These are phyloP conservation scores for Criorhina ranunculi DNA, from an alignment of 2,888 invertebrate genomes.

Conservation along the genomic window DNA sequence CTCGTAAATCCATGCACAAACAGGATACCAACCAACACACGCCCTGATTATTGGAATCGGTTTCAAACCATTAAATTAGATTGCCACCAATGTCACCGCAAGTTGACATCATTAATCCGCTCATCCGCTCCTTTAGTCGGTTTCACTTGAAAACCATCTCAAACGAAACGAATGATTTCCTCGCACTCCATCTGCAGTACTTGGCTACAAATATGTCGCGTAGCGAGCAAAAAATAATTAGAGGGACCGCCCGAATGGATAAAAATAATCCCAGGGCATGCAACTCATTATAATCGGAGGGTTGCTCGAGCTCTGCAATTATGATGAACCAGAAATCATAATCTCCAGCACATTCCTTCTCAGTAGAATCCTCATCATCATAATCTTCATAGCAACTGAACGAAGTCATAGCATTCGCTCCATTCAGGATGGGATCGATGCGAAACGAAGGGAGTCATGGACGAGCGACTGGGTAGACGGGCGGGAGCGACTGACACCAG, in stretches of 20 bases:
- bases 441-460: conserved; percentile 42
- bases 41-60: conserved; percentile 50
- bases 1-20: conserved; percentile 8
- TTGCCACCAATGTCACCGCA: conserved; percentile 72
- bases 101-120: conserved; percentile 76
- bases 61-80: conserved; percentile 71
- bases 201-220: conserved; percentile 61
- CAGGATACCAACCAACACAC: conserved; percentile 16
- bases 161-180: conserved; percentile 76
- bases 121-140: conserved; percentile 56
- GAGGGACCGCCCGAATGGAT: conserved; percentile 56
- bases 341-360: conserved; percentile 43
- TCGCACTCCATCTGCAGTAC: conserved; percentile 67
- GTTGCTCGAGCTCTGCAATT: conserved; percentile 65
- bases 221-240: conserved; percentile 63
- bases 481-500: conserved; percentile 50
- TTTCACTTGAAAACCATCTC: conserved; percentile 73
- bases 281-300: conserved; percentile 69
- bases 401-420: conserved; percentile 18
- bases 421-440: conserved; percentile 40
- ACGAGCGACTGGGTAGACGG: neutral
- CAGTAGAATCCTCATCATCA: conserved; percentile 31
- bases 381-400: conserved; percentile 26
- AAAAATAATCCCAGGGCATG: conserved; percentile 70
- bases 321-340: conserved; percentile 70